Percentiles rank a stretch among this genome's conserved stretches.
phyloP scores from a whole-genome alignment of 2,888 invertebrate species.

The Gymnoscelis rufifasciata region DNA sequence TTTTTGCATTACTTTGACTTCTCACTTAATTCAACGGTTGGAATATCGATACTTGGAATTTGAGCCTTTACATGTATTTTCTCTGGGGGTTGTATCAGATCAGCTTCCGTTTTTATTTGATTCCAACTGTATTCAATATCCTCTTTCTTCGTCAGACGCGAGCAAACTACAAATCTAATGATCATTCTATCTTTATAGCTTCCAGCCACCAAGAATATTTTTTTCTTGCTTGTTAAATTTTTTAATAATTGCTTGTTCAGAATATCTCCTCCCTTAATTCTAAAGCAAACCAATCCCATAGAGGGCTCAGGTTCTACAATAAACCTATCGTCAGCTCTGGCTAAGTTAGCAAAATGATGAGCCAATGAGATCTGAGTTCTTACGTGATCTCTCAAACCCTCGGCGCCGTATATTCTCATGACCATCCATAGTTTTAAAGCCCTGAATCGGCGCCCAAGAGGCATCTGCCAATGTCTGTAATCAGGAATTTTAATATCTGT shows the following conservation, averaged over 20 bases:
- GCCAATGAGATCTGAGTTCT: slow-evolving; percentile 87
- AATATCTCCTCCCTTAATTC: slow-evolving; percentile 86
- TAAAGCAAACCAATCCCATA: slow-evolving; percentile 94
- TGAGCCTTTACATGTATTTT: slow-evolving; percentile 49
- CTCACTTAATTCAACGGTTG: slow-evolving; percentile 50
- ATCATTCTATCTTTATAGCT: slow-evolving; percentile 83
- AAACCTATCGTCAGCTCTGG: slow-evolving; percentile 86
- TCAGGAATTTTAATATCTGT: slow-evolving; percentile 80
- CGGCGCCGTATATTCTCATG: slow-evolving; percentile 88
- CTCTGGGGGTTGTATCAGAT: slow-evolving; percentile 41
- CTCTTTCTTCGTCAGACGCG: slow-evolving; percentile 81
- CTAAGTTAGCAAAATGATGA: slow-evolving; percentile 85
- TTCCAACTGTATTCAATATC: slow-evolving; percentile 87
- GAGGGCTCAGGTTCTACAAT: slow-evolving; percentile 85
- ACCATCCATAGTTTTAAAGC: slow-evolving; percentile 97
- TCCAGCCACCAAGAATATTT: slow-evolving; percentile 90
- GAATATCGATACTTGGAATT: slow-evolving; percentile 54
- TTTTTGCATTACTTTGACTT: slow-evolving; percentile 52
- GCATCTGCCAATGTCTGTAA: slow-evolving; percentile 91
- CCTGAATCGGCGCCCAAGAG: slow-evolving; percentile 91
- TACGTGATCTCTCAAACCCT: slow-evolving; percentile 87
- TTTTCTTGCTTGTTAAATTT: slow-evolving; percentile 84
- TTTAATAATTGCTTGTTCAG: slow-evolving; percentile 85
- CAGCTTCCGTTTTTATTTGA: slow-evolving; percentile 82
- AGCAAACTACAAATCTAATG: slow-evolving; percentile 90